Conservation (phyloP, 2,888 invertebrate species). For the Odontocolon sp. region DNA sequence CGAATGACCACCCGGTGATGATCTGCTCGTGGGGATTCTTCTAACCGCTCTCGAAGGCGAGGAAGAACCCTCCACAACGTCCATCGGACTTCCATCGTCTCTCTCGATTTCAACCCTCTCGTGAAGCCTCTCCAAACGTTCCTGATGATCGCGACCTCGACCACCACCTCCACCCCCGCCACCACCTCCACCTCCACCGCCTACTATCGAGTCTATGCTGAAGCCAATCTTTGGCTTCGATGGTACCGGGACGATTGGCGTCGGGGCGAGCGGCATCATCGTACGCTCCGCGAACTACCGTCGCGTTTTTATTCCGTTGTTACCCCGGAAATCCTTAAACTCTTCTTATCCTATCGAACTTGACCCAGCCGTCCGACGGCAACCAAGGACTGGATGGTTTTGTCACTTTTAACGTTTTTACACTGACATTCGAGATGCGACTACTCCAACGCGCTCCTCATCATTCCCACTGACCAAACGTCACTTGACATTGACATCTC, state of each 20-base stretch:
- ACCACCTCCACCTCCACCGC: slow-evolving; percentile 84
- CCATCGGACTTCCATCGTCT: slow-evolving; percentile 74
- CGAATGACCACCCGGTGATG: slow-evolving; percentile 82
- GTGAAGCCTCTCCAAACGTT: slow-evolving; percentile 69
- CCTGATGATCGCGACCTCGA: slow-evolving; percentile 54
- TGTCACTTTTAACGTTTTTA: background rate
- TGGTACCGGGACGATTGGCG: slow-evolving; percentile 94
- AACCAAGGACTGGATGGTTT: background rate
- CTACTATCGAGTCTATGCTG: slow-evolving; percentile 96
- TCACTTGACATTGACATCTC: slow-evolving; percentile 46
- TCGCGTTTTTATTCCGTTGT: background rate
- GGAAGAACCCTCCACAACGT: slow-evolving; percentile 76
- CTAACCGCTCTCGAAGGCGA: slow-evolving; percentile 74
- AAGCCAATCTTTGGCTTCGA: slow-evolving; percentile 97
- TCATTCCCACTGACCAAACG: slow-evolving; percentile 22
- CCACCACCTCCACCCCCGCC: slow-evolving; percentile 65
- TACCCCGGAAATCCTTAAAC: background rate
- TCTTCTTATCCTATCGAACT: background rate
- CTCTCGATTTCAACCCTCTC: slow-evolving; percentile 75
- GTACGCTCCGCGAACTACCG: slow-evolving; percentile 77
- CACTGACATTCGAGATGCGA: background rate
- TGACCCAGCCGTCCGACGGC: slow-evolving; percentile 36
- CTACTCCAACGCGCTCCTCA: slow-evolving; percentile 1
- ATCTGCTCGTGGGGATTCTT: slow-evolving; percentile 71
- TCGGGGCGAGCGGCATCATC: slow-evolving; percentile 98